A percentile compares a stretch with the other conserved stretches of the same genome.
phyloP scores from a whole-genome alignment of 2,888 invertebrate genomes.

The Nomada hirtipes region DNA sequence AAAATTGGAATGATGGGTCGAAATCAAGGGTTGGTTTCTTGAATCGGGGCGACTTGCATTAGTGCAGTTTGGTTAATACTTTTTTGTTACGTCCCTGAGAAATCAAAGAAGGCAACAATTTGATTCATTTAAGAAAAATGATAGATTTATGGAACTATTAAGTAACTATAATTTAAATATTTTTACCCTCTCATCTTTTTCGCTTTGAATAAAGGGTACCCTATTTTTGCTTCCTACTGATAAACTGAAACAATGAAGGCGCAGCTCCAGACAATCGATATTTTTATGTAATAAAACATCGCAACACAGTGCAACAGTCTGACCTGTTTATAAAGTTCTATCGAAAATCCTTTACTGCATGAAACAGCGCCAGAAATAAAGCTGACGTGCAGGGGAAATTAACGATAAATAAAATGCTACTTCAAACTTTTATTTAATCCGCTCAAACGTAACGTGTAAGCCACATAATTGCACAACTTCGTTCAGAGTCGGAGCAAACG shows the following conservation, averaged over 20 bases:
- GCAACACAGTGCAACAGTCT: not conserved
- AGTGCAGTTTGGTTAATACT: too few species aligned
- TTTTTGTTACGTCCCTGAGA: too few species aligned
- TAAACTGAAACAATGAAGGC: not conserved
- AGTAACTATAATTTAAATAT: too few species aligned
- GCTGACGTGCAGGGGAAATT: conserved; percentile 19
- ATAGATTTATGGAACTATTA: too few species aligned
- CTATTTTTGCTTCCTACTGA: not conserved
- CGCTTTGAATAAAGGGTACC: not conserved
- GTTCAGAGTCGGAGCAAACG: not conserved
- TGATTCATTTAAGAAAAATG: too few species aligned
- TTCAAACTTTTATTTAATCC: conserved; percentile 9
- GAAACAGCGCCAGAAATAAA: conserved; percentile 16
- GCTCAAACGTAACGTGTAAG: not conserved
- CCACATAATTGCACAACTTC: not conserved
- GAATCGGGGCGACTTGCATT: too few species aligned
- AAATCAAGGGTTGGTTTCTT: too few species aligned
- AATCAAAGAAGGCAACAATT: too few species aligned
- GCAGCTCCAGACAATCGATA: conserved; percentile 16
- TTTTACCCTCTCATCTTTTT: too few species aligned
- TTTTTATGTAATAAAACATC: conserved; percentile 15
- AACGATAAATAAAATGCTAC: conserved; percentile 15
- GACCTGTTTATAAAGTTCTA: conserved; percentile 14
- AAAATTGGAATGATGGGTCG: too few species aligned
- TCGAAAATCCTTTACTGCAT: conserved; percentile 15